Percentiles rank a stretch among this genome's conserved stretches.
Conservation (phyloP, 2,888 invertebrate genomes). For the Eucera pruinosa region DNA sequence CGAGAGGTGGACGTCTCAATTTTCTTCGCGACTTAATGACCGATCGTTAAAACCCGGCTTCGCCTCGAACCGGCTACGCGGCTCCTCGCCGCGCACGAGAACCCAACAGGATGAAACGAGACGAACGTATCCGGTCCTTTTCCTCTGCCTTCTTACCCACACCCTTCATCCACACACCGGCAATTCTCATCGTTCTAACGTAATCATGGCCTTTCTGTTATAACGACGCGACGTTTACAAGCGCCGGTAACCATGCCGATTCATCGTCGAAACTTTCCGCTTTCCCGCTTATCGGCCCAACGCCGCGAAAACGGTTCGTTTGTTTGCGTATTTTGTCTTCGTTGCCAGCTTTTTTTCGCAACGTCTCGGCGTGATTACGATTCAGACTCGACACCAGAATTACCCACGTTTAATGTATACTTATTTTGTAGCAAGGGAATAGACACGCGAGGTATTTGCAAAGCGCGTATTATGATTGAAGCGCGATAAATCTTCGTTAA, state of each 20-base stretch:
- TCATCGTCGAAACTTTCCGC: slow-evolving; percentile 13
- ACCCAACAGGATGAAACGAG: slow-evolving; percentile 41
- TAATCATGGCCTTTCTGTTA: slow-evolving; percentile 68
- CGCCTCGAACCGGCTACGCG: slow-evolving; percentile 78
- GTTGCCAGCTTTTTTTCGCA: too few species aligned
- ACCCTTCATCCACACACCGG: slow-evolving; percentile 19
- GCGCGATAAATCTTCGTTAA: too few species aligned
- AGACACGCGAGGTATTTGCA: too few species aligned
- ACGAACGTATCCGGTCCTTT: slow-evolving; percentile 27
- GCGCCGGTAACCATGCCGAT: slow-evolving; percentile 30
- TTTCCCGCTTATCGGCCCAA: slow-evolving; percentile 26
- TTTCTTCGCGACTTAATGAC: slow-evolving; percentile 82
- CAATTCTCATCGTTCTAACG: slow-evolving; percentile 52
- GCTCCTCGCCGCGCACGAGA: slow-evolving; percentile 65
- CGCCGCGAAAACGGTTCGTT: not conserved
- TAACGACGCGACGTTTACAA: slow-evolving; percentile 75
- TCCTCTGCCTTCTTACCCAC: slow-evolving; percentile 31
- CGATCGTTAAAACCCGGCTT: slow-evolving; percentile 81
- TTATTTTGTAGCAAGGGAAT: too few species aligned
- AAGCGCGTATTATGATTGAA: too few species aligned
- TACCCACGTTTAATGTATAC: too few species aligned
- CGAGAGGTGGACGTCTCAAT: slow-evolving; percentile 81
- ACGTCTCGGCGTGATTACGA: too few species aligned
- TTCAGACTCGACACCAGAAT: too few species aligned
- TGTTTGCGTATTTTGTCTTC: too few species aligned